Base-by-base conservation (phyloP, 2,113 vertebrate genomes). In the Nibea coibor region DNA sequence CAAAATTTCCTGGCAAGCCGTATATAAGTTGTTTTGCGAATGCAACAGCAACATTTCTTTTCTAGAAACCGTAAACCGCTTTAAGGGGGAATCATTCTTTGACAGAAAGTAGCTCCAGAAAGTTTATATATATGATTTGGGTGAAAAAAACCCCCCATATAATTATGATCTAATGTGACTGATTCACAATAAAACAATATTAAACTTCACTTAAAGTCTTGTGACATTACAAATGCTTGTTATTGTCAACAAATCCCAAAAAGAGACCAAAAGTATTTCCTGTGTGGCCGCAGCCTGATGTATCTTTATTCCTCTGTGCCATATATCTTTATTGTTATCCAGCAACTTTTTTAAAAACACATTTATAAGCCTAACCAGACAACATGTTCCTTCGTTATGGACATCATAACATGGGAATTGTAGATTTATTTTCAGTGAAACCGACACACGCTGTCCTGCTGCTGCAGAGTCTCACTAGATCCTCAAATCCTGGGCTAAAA, bases 401-500 rank as follows among this genome's bases (percentile, higher is more conserved):
- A 39, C 35, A 61, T 39, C 4, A 8, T 39, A 20, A 61, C 28
- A 22, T 22, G 8, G 7, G 10, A 31, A 39, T 14, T 42, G 31
- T 43, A 42, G 39, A 39, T 15, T 45, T 24, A 45, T 9, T 43
- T 15, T 16, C 11, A 22, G 35, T 64, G 19, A 63, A 2, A 22
- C 7, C 50, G 28, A 53, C 48, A 58, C 5, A 39, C 20, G 7
- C 35, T 2, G 11, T 63, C 20, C 61, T 22, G 35, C 22, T 53
- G 39, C 65, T 72, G 42, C 24, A 39, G 69, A 69, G 9, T 57
- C 14, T 56, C 67, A 50, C 7, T 43, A 64, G 5, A 17, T 9
- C 62, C 59, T 9, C 6, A 84, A 75, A 1, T 75, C 58, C 51
- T 57, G 19, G n/a, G 59, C 31, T 39, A 62, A 39, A 62, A 62